These are phyloP conservation scores for Zosterops japonicus DNA, from an alignment of 2,113 vertebrate species.

Conservation along the genomic window DNA sequence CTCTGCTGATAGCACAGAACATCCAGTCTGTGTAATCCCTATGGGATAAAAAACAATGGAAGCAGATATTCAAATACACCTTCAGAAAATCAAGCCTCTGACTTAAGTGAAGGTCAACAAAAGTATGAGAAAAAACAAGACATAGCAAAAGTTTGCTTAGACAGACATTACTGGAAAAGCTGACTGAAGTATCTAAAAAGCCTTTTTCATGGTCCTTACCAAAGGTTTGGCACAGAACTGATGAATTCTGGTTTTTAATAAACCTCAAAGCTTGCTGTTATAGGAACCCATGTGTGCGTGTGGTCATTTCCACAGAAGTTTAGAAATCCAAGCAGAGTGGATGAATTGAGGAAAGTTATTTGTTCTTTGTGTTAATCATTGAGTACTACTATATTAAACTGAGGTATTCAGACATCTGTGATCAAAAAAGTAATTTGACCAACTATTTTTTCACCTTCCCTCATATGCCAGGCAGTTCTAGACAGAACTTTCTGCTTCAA, in stretches of 20 bases:
- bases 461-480: background rate
- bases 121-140: background rate
- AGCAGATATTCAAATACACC: background rate
- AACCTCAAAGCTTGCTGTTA: background rate
- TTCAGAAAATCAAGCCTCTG: background rate
- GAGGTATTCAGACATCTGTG: background rate
- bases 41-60: background rate
- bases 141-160: background rate
- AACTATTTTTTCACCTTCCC: background rate
- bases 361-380: background rate
- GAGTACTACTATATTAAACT: background rate
- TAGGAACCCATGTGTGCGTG: accelerated
- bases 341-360: background rate
- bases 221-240: background rate
- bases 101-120: background rate
- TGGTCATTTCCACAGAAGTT: background rate
- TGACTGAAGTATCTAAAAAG: background rate
- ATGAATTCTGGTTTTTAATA: background rate
- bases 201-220: background rate
- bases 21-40: background rate
- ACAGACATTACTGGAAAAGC: background rate
- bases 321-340: background rate
- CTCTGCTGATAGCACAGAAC: background rate
- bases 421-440: background rate
- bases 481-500: background rate